Base-by-base conservation (phyloP, 2,888 invertebrate species). In the Drosophila longiperda region DNA sequence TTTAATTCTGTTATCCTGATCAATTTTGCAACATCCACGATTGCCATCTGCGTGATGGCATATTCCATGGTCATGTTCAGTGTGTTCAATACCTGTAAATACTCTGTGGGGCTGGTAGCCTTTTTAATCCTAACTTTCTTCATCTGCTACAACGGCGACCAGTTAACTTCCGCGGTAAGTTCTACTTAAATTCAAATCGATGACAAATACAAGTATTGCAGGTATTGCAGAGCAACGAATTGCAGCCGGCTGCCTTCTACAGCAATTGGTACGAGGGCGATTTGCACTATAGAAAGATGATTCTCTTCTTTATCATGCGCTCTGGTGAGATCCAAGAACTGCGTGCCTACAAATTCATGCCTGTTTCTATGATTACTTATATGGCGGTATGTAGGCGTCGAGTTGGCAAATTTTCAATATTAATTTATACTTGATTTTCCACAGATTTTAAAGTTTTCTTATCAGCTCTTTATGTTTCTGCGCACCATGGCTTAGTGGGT, bases 201-300 rank as follows among this genome's bases (percentile, higher is more conserved):
- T 15, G 9, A 32, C 1, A 23, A n/a, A 38, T n/a, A 2, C 3
- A 0, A 20, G 0, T 0, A 1, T 52, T 15, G 26, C 29, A 6
- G 29, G 32, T 3, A 7, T 59, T 65, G 7, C n/a, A 86, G 92
- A 86, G 86, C 54, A 83, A 80, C 17, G 77, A 89, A 69, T 33
- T 92, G 15, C 38, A 89, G 58, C 76, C 83, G 0, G 89, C 91
- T 11, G 90, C 91, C 3, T 91, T 92, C 36, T 83, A 92, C 36
- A 90, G 82, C 26, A 92, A 92, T 52, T 92, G 92, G 92, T 90
- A 91, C 60, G 90, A 92, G 12, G 92, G 92, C 0, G 80, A 90
- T 67, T 66, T 78, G 12, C 67, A 66, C 2, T 92, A 91, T 73
- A 80, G 91, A 9, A 88, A 76, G 53, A 91, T 89, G 87, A 70